Evolutionary conservation across 2,888 invertebrate species (phyloP).

Genomic region (Dolichomitus sp.): DNA sequence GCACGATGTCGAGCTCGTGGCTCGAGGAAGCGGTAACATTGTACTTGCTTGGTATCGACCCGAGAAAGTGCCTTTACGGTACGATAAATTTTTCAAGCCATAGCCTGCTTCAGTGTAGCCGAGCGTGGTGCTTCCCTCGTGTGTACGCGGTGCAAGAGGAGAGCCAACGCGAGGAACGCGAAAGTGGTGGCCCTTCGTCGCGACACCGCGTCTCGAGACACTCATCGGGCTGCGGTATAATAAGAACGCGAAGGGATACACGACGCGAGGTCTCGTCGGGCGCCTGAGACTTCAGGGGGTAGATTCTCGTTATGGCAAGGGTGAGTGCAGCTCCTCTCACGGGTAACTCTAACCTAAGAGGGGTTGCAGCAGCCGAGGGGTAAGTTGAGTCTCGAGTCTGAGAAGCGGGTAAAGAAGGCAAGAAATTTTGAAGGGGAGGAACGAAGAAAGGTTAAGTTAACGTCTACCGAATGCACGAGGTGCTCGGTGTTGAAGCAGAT

Average conservation of each 20-base stretch:
- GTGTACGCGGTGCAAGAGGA: not conserved
- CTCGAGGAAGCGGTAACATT: constrained; percentile 37
- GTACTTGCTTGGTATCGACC: constrained; percentile 58
- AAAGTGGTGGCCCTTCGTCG: constrained; percentile 52
- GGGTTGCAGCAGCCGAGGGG: constrained; percentile 17
- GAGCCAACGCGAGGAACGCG: constrained; percentile 16
- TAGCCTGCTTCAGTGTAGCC: constrained; percentile 33
- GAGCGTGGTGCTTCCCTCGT: constrained; percentile 26
- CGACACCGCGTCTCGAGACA: constrained; percentile 50
- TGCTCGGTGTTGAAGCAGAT: not conserved
- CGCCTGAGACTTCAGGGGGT: constrained; percentile 28
- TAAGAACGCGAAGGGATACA: constrained; percentile 33
- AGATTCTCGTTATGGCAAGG: constrained; percentile 38
- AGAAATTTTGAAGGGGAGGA: constrained; percentile 10
- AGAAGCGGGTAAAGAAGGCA: constrained; percentile 34
- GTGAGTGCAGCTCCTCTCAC: constrained; percentile 34
- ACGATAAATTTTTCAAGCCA: constrained; percentile 61
- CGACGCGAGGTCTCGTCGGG: constrained; percentile 10
- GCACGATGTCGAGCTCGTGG: not conserved
- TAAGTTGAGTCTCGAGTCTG: constrained; percentile 34
- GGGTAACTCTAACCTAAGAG: constrained; percentile 27
- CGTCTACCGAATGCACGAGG: not conserved
- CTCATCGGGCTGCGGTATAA: constrained; percentile 24
- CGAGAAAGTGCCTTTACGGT: constrained; percentile 44
- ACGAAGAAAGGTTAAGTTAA: constrained; percentile 22